phyloP scores from a whole-genome alignment of 2,113 vertebrate species.

The Callipepla californica region DNA sequence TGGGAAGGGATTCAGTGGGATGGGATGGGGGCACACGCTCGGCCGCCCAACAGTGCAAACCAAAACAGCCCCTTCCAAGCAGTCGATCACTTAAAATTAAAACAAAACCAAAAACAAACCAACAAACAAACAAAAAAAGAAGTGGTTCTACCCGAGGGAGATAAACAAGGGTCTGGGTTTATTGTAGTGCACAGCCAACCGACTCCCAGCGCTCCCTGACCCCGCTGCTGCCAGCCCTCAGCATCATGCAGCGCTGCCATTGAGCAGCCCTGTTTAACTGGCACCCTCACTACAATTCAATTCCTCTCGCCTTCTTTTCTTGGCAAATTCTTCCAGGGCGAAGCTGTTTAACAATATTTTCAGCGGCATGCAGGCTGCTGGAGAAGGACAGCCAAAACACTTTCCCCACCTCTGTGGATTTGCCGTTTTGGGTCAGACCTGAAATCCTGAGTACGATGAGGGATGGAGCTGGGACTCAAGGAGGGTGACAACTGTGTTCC shows the following conservation, averaged over 20 bases:
- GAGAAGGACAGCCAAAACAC: slow-evolving; percentile 42
- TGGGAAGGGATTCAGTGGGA: not conserved
- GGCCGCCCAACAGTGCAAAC: not conserved
- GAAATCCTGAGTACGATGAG: not conserved
- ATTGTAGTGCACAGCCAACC: not conserved
- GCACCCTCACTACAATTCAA: slow-evolving; percentile 7
- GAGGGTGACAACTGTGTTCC: fast-evolving
- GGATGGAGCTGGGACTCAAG: not conserved
- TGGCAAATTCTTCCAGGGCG: slow-evolving; percentile 52
- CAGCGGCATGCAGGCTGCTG: slow-evolving; percentile 51
- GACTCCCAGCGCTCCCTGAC: not conserved
- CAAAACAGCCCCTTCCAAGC: not conserved
- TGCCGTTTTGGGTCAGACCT: slow-evolving; percentile 1
- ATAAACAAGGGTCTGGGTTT: not conserved
- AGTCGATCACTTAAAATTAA: not conserved
- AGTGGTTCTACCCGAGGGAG: not conserved
- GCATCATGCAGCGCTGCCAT: not conserved
- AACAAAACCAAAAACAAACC: too few relatives aligned
- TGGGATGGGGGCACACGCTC: not conserved
- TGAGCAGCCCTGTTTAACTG: slow-evolving; percentile 39
- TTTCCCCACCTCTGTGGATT: not conserved
- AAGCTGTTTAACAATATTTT: slow-evolving; percentile 70
- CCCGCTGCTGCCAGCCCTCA: not conserved
- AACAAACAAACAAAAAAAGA: not conserved
- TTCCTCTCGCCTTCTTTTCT: slow-evolving; percentile 55